phyloP scores from a whole-genome alignment of 30 jellyfish, hydroid and myxozoan species.

The Cassiopea andromeda region DNA sequence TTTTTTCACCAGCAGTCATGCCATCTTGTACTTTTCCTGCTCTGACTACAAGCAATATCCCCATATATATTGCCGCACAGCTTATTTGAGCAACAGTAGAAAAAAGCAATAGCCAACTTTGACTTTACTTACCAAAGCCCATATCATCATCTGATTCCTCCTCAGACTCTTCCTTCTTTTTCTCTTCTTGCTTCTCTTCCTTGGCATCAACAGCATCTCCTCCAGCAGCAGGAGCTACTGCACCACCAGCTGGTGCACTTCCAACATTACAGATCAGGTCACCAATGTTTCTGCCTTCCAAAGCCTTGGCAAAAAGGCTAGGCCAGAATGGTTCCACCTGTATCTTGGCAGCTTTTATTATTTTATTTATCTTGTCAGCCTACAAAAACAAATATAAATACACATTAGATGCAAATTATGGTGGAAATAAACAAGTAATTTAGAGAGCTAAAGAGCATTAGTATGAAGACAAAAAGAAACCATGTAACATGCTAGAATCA shows the following conservation, averaged over 20 bases:
- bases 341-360: conserved; percentile 80
- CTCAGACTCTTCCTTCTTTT: conserved; percentile 83
- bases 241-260: conserved; percentile 95
- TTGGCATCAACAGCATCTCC: conserved; percentile 68
- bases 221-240: conserved; percentile 73
- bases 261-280: conserved; percentile 95
- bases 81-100: not conserved
- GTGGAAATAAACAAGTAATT: no score
- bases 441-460: no score
- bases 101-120: not conserved
- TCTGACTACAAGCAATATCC: no score
- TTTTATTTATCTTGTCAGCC: conserved; percentile 86
- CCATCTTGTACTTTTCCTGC: no score
- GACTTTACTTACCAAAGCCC: conserved; percentile 90
- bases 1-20: no score
- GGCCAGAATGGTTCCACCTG: conserved; percentile 98
- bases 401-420: no score
- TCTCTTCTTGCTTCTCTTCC: conserved; percentile 82
- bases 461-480: no score
- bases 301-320: conserved; percentile 93
- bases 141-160: conserved; percentile 97
- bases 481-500: no score
- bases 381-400: not conserved
- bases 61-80: no score
- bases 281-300: conserved; percentile 92